A percentile compares a stretch with the other conserved stretches of the same genome.
Evolutionary conservation across 2,888 invertebrate genomes (phyloP).

Genomic region (Machimus rusticus): DNA sequence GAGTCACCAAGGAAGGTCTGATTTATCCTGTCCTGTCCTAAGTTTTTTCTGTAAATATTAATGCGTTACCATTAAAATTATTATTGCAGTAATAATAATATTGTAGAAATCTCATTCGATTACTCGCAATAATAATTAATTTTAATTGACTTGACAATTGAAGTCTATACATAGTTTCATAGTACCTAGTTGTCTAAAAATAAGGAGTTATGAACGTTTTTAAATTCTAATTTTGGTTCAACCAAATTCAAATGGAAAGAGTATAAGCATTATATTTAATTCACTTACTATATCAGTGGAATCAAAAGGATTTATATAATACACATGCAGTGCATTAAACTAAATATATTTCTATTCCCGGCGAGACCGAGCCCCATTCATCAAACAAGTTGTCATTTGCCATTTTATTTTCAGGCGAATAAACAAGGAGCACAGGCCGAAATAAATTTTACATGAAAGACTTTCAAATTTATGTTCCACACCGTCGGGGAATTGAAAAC

Average conservation of each 20-base stretch:
- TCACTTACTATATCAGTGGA: not conserved
- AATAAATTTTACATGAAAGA: slow-evolving; percentile 45
- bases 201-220: too few species aligned
- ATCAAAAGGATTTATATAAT: not conserved
- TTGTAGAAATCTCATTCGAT: too few species aligned
- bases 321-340: not conserved
- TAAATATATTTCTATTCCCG: not conserved
- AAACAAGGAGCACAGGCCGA: slow-evolving; percentile 41
- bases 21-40: too few species aligned
- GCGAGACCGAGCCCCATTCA: slow-evolving; percentile 36
- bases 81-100: too few species aligned
- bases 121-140: too few species aligned
- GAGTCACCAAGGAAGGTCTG: too few species aligned
- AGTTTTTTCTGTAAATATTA: too few species aligned
- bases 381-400: slow-evolving; percentile 46
- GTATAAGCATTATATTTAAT: not conserved
- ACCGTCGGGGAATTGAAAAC: slow-evolving; percentile 28
- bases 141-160: too few species aligned
- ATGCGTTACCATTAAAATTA: too few species aligned
- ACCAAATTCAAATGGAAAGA: not conserved
- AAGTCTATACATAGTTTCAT: too few species aligned
- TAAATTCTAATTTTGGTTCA: too few species aligned
- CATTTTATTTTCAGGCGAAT: slow-evolving; percentile 46
- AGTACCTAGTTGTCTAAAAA: too few species aligned
- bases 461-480: slow-evolving; percentile 44